phyloP scores from a whole-genome alignment of 2,888 invertebrate species.

The Himalopsyche kuldschensis region DNA sequence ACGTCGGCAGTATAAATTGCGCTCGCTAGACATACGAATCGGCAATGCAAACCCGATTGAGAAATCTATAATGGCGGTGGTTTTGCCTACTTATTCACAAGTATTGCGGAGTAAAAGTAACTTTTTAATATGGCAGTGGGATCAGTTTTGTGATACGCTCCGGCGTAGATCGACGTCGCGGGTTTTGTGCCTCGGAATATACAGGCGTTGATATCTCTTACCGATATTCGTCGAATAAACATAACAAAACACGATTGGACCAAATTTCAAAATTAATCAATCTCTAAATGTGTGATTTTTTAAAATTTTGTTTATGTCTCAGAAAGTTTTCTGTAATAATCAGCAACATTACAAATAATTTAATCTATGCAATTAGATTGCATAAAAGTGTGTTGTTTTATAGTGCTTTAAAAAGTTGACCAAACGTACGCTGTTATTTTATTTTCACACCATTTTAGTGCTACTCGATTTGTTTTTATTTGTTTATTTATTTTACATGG shows the following conservation, averaged over 20 bases:
- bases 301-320: background rate
- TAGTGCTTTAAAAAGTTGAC: background rate
- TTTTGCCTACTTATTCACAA: constrained; percentile 36
- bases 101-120: constrained; percentile 39
- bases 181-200: constrained; percentile 23
- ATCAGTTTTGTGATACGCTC: constrained; percentile 38
- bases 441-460: background rate
- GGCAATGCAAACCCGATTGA: constrained; percentile 20
- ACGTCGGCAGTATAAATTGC: constrained; percentile 18
- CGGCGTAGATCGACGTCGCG: constrained; percentile 28
- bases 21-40: constrained; percentile 15
- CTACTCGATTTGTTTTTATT: background rate
- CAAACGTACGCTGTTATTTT: background rate
- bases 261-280: background rate
- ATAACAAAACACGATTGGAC: background rate
- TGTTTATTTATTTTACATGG: background rate
- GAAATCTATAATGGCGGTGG: constrained; percentile 24
- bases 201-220: constrained; percentile 20
- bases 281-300: background rate
- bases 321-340: background rate
- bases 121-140: constrained; percentile 36
- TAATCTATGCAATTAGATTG: background rate
- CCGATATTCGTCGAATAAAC: background rate
- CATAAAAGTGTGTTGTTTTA: constrained; percentile 20
- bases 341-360: background rate